Percentiles rank a stretch among this genome's conserved stretches.
These are phyloP conservation scores for Otus sunia DNA, from an alignment of 2,113 vertebrate species.

Conservation along the genomic window DNA sequence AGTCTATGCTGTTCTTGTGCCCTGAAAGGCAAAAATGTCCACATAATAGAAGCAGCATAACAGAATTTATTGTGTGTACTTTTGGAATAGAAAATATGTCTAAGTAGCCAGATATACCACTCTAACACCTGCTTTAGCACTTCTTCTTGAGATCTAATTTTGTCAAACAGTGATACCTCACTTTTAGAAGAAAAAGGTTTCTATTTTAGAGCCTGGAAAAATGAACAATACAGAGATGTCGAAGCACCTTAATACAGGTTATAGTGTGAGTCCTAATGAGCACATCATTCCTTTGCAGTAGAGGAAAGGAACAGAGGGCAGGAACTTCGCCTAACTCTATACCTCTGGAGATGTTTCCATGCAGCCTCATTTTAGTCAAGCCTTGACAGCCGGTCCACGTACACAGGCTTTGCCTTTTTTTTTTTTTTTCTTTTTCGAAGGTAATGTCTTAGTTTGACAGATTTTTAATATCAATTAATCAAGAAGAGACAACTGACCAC, in stretches of 20 bases:
- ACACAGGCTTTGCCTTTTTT: neutral
- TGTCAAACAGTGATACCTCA: neutral
- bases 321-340: neutral
- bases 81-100: neutral
- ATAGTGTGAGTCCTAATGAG: neutral
- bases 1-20: neutral
- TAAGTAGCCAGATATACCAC: neutral
- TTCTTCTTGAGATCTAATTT: neutral
- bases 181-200: neutral
- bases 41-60: neutral
- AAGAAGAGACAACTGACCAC: neutral
- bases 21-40: neutral
- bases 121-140: neutral
- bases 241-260: neutral
- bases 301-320: neutral
- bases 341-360: neutral
- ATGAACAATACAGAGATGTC: neutral
- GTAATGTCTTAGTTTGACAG: neutral
- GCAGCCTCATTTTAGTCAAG: neutral
- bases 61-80: neutral
- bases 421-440: neutral
- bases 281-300: neutral
- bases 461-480: neutral
- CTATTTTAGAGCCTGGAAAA: neutral
- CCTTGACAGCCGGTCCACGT: neutral